A percentile compares a stretch with the other conserved stretches of the same genome.
phyloP scores from a whole-genome alignment of 2,113 vertebrate species.

The Rhadina sibilatrix region DNA sequence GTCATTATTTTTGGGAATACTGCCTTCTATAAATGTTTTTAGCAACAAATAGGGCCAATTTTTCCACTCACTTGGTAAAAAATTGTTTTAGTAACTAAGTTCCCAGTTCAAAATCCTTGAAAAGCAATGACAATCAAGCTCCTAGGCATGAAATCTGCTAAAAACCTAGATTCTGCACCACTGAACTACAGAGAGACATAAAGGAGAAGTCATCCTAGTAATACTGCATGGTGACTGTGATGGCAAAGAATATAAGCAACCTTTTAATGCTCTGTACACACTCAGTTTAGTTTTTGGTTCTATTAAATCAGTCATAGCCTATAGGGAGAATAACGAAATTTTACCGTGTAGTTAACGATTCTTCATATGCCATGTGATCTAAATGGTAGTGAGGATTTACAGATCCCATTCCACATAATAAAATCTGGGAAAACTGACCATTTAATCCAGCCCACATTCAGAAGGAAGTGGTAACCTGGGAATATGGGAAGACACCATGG shows the following conservation, averaged over 20 bases:
- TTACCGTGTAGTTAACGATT: not conserved
- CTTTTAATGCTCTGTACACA: not conserved
- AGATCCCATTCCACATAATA: not conserved
- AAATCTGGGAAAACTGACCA: not conserved
- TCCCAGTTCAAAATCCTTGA: not conserved
- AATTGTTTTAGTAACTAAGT: not conserved
- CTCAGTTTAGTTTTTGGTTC: not conserved
- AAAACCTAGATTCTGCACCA: not conserved
- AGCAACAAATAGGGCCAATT: not conserved
- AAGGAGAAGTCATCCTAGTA: not conserved
- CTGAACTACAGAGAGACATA: not conserved
- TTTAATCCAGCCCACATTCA: not conserved
- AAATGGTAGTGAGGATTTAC: not conserved
- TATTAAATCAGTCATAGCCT: not conserved
- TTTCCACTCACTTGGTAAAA: not conserved
- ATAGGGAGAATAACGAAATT: not conserved
- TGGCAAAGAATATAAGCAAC: not conserved
- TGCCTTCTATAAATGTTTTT: not conserved
- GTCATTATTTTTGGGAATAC: not conserved
- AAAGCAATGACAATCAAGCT: not conserved
- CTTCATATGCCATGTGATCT: not conserved
- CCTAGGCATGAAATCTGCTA: not conserved
- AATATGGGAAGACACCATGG: not conserved
- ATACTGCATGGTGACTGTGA: not conserved
- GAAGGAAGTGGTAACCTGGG: not conserved